These are phyloP conservation scores for Trachymyrmex cornetzi DNA, from an alignment of 1,140 invertebrate genomes.

Conservation along the genomic window DNA sequence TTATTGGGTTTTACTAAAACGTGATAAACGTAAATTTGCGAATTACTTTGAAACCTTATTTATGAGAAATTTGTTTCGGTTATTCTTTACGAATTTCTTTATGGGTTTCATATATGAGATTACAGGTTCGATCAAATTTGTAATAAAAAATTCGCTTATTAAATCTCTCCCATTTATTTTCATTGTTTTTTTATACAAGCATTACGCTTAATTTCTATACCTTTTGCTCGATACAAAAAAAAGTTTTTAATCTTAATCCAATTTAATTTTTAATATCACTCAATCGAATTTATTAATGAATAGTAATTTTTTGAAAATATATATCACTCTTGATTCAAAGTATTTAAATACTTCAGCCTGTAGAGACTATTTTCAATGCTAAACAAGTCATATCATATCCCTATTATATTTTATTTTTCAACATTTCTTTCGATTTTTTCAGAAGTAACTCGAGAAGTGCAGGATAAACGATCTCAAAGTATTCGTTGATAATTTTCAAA, in stretches of 20 bases:
- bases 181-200: neutral
- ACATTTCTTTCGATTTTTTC: neutral
- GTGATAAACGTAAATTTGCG: conserved; percentile 41
- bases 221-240: neutral
- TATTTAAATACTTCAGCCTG: neutral
- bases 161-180: neutral
- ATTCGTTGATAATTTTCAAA: neutral
- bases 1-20: conserved; percentile 42
- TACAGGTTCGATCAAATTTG: neutral
- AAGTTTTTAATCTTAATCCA: neutral
- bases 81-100: conserved; percentile 7
- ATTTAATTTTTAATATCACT: neutral
- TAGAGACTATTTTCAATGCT: neutral
- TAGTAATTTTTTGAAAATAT: neutral
- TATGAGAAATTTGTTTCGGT: conserved; percentile 32
- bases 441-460: neutral
- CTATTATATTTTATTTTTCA: neutral
- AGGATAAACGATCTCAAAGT: neutral
- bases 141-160: conserved; percentile 27
- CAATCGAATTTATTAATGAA: neutral
- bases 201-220: neutral
- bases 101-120: neutral
- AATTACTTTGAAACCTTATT: conserved; percentile 30
- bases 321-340: neutral
- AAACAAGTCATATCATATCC: neutral